A percentile compares a stretch with the other conserved stretches of the same genome.
Conservation (phyloP, 2,113 vertebrate genomes). For the Litocranius walleri region DNA sequence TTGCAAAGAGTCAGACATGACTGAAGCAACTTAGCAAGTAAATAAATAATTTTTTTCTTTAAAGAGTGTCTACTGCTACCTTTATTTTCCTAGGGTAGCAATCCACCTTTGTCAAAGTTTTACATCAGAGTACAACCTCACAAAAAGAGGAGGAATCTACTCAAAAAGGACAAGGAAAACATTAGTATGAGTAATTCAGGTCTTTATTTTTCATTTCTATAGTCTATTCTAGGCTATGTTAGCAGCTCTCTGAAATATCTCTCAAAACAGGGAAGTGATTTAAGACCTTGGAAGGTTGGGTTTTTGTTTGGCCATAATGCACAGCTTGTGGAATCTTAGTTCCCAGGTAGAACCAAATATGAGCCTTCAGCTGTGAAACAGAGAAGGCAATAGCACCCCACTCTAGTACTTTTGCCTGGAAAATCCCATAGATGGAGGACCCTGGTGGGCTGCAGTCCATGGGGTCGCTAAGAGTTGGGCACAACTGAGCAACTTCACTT, state of each 20-base stretch:
- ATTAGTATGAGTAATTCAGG: neutral
- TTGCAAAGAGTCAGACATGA: neutral
- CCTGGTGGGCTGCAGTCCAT: neutral
- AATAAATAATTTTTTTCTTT: neutral
- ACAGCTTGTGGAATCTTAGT: neutral
- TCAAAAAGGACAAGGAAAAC: neutral
- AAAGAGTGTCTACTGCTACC: neutral
- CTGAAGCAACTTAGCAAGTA: neutral
- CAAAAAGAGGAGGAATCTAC: neutral
- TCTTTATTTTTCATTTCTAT: constrained; percentile 5
- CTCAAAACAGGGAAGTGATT: neutral
- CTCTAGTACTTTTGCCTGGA: neutral
- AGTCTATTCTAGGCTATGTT: neutral
- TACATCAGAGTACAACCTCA: neutral
- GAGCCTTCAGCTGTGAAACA: neutral
- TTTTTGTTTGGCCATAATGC: neutral
- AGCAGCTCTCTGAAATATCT: constrained; percentile 26
- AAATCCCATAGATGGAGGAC: neutral
- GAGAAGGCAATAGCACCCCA: neutral
- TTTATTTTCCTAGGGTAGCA: neutral
- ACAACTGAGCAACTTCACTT: neutral
- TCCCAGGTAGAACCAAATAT: neutral
- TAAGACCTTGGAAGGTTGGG: neutral
- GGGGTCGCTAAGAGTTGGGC: neutral
- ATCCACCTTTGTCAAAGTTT: neutral